Base-by-base conservation (phyloP, 2,888 invertebrate genomes). In the Argyresthia albistria region DNA sequence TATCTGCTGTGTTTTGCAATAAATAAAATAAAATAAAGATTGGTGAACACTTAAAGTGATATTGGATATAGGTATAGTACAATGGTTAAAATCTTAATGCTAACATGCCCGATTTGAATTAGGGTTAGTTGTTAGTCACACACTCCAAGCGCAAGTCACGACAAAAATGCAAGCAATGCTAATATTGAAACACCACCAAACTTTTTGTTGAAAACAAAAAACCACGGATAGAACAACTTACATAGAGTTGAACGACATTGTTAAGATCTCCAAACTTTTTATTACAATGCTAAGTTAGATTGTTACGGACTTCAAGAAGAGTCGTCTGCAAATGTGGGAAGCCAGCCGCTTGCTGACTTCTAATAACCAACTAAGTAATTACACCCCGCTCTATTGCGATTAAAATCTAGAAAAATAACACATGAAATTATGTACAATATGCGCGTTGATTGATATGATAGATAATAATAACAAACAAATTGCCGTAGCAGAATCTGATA, bases 171-270 rank as follows among this genome's bases (percentile, higher is more conserved):
- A 35, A 39, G n/a, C n/a, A 39, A 39, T 11, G 3, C 7, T 39
- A 3, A 39, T 10, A 25, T 25, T 25, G 3, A 25, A 25, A 4
- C 2, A 2, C 2, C 2, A 25, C 25, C 25, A 2, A 25, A 25
- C 25, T 25, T n/a, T n/a, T n/a, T n/a, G n/a, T n/a, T n/a, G n/a
- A n/a, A 25, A 25, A 25, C 25, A 25, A 25, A 36, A 48, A 48
- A 48, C 12, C 48, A 15, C 48, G 36, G 15, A 37, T 37, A 39
- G 16, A 72, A 72, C 73, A 59, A 86, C 83, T 87, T 87, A 86
- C 84, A 84, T 76, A 43, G 84, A 63, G 76, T 76, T 83, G 77
- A 87, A 86, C 64, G 86, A 76, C 84, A 84, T 87, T 68, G 59
- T 70, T 67, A 67, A 67, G 59, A 64, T 62, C 57, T 51, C 42